These are phyloP conservation scores for Ferdinandea cuprea DNA, from an alignment of 2,888 invertebrate species.

Conservation along the genomic window DNA sequence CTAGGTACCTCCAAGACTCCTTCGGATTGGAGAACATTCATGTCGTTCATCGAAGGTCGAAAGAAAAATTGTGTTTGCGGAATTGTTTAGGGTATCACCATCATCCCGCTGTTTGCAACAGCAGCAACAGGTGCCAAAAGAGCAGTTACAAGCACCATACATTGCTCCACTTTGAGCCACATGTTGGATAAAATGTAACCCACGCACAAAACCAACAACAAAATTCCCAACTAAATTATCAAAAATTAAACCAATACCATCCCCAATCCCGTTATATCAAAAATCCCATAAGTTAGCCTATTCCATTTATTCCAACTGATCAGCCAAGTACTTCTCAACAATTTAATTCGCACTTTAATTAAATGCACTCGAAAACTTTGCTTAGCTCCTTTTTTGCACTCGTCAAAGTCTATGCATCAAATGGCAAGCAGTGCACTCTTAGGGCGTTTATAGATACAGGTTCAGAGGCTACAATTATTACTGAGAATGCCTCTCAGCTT, in stretches of 20 bases:
- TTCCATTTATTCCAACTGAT: not conserved
- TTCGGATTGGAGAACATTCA: too few species aligned
- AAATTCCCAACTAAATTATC: too few species aligned
- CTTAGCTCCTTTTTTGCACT: too few species aligned
- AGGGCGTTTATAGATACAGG: slow-evolving; percentile 42
- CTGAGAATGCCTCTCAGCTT: slow-evolving; percentile 21
- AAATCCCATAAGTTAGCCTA: not conserved
- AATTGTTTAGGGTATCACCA: slow-evolving; percentile 6
- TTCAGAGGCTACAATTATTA: slow-evolving; percentile 24
- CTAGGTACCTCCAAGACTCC: too few species aligned
- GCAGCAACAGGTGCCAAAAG: slow-evolving; percentile 7
- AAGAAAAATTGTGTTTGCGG: not conserved
- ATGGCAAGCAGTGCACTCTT: slow-evolving; percentile 27
- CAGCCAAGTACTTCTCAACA: not conserved
- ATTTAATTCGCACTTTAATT: slow-evolving; percentile 1
- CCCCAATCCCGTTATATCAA: not conserved
- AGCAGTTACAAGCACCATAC: slow-evolving; percentile 4
- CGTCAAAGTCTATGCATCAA: slow-evolving; percentile 13
- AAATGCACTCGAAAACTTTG: not conserved
- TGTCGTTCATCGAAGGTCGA: slow-evolving; percentile 13
- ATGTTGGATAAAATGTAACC: not conserved
- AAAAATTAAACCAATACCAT: not conserved
- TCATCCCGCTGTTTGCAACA: not conserved
- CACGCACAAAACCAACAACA: too few species aligned
- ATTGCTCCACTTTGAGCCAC: not conserved